Base-by-base conservation (phyloP, 2,113 vertebrate species). In the Malurus elegans region DNA sequence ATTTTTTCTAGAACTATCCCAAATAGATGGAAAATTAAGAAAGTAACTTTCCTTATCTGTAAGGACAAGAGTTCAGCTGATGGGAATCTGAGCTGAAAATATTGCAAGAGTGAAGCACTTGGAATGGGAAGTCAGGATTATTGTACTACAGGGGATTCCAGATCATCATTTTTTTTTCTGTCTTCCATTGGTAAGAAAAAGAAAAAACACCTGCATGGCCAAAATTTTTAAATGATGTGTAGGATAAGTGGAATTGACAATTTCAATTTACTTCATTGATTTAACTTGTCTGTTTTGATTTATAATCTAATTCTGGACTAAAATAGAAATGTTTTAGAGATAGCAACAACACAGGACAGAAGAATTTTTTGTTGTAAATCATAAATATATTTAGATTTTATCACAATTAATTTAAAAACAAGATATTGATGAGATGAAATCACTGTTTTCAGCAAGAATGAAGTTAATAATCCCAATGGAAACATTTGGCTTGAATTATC, bases 401-500 rank as follows among this genome's bases (percentile, higher is more conserved):
- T 76, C 82, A 28, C 26, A 62, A 76, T 72, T 51, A 82, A 14
- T 83, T 70, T 3, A 3, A 21, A 75, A 83, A 25, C 74, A 81
- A 48, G 20, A 82, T 74, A 79, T 67, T 32, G 38, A 51, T 70
- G 48, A 78, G 34, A 71, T 86, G 60, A 97, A 90, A 83, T 94
- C 54, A 93, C 15, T 76, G 3, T 83, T 96, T 95, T 80, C 29
- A 85, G 56, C 61, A 91, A 80, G 38, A 80, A 76, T 56, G 11
- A 88, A 66, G 15, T 71, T 83, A 51, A 40, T 47, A 82, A 86
- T 90, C 64, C 34, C 17, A 9, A 8, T 9, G 18, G 44, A 95
- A 94, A 90, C 62, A 85, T 90, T 93, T 95, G 87, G 8, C 81
- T 93, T 92, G 62, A 88, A 83, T 95, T 91, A 70, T 42, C 38